phyloP scores from a whole-genome alignment of 2,113 vertebrate genomes.

The Dasyurus viverrinus region DNA sequence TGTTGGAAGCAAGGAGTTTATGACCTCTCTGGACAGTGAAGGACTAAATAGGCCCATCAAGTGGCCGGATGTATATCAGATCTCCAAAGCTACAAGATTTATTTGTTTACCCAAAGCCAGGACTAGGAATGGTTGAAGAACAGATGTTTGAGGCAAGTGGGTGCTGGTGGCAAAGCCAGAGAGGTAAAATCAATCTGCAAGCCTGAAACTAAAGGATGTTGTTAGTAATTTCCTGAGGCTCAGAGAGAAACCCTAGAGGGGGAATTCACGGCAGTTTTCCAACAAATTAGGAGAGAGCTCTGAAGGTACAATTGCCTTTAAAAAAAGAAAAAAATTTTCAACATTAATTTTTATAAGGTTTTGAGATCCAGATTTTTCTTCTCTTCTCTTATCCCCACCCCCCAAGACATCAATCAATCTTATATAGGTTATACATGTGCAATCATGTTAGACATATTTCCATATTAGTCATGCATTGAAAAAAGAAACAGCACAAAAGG shows the following conservation, averaged over 20 bases:
- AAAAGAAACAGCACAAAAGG: no score
- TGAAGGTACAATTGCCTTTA: background rate
- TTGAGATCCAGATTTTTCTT: no score
- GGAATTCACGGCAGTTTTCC: background rate
- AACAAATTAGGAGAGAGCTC: background rate
- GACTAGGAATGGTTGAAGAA: constrained; percentile 19
- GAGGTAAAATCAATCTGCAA: background rate
- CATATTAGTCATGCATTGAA: no score
- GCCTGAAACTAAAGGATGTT: background rate
- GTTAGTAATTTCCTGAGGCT: background rate
- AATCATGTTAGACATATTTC: no score
- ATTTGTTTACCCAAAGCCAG: background rate
- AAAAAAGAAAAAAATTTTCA: no score
- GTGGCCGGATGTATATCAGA: background rate
- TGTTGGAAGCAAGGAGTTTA: background rate
- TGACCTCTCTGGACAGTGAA: constrained; percentile 39
- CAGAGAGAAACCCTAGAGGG: background rate
- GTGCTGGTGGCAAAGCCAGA: background rate
- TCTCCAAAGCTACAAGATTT: constrained; percentile 26
- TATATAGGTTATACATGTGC: no score
- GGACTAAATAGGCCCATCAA: background rate
- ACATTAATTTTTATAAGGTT: no score
- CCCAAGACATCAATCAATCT: no score
- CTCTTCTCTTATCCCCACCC: no score
- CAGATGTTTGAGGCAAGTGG: background rate